A percentile compares a stretch with the other conserved stretches of the same genome.
Evolutionary conservation across 2,888 invertebrate genomes (phyloP).

Genomic region (Diarsia mendica): DNA sequence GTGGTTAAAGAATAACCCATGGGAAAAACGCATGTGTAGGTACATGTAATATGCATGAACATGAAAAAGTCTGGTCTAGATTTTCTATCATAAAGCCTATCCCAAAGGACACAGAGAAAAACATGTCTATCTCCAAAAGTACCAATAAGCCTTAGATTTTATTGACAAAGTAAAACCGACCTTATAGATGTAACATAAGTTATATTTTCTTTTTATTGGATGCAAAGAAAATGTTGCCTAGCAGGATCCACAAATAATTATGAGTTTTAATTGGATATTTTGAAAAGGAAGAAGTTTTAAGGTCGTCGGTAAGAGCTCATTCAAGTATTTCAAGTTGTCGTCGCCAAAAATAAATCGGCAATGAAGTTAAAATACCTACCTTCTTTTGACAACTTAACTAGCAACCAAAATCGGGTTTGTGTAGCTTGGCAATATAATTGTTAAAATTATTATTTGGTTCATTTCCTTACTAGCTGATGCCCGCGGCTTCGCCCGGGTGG

Average conservation of each 20-base stretch:
- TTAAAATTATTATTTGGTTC: not conserved
- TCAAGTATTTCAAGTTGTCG: slow-evolving; percentile 1
- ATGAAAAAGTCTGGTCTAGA: slow-evolving; percentile 34
- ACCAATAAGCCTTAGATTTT: not conserved
- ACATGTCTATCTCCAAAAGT: slow-evolving; percentile 5
- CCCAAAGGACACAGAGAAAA: slow-evolving; percentile 12
- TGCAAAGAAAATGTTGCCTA: slow-evolving; percentile 2
- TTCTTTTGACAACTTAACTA: not conserved
- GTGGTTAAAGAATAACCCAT: not conserved
- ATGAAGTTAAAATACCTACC: not conserved
- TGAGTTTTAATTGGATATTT: slow-evolving; percentile 51
- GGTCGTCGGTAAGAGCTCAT: slow-evolving; percentile 1
- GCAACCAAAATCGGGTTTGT: not conserved
- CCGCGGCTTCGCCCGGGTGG: too few relatives aligned
- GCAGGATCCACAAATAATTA: slow-evolving; percentile 34
- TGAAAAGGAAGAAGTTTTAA: slow-evolving; percentile 32
- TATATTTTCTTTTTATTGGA: not conserved
- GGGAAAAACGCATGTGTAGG: not conserved
- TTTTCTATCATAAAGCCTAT: slow-evolving; percentile 12
- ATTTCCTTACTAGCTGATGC: too few relatives aligned
- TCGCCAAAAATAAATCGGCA: not conserved
- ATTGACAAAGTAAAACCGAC: not conserved
- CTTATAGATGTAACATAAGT: not conserved
- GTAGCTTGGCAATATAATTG: not conserved
- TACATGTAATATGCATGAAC: slow-evolving; percentile 39